A percentile compares a stretch with the other conserved stretches of the same genome.
phyloP scores from a whole-genome alignment of 2,888 invertebrate genomes.

The Phasia obesa region DNA sequence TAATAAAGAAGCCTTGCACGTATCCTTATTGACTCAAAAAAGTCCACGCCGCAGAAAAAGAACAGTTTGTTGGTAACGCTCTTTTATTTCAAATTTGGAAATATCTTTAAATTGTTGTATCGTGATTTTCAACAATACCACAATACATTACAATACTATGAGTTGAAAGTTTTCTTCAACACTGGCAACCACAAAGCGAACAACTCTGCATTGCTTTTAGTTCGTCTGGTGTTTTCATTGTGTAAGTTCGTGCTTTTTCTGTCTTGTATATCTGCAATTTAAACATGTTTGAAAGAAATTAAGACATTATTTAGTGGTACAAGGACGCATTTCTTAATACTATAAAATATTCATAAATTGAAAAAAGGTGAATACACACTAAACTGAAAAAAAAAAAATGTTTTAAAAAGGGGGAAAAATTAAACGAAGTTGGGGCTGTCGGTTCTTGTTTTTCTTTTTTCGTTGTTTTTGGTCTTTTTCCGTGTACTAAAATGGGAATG shows the following conservation, averaged over 20 bases:
- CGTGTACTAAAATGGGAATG: conserved; percentile 19
- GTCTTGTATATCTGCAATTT: background rate
- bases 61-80: too few relatives aligned
- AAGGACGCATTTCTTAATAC: background rate
- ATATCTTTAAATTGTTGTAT: too few relatives aligned
- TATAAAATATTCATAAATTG: background rate
- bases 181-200: conserved; percentile 27
- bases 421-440: conserved; percentile 56
- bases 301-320: conserved; percentile 30
- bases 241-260: conserved; percentile 10
- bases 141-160: too few relatives aligned
- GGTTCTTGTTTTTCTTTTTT: conserved; percentile 46
- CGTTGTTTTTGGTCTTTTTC: conserved; percentile 9
- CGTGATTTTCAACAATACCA: too few relatives aligned
- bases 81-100: too few relatives aligned
- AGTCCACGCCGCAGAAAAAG: too few relatives aligned
- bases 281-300: background rate
- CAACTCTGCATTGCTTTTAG: conserved; percentile 40
- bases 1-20: too few relatives aligned
- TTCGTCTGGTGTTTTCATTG: conserved; percentile 59
- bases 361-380: background rate
- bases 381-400: background rate
- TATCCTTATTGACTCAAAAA: too few relatives aligned
- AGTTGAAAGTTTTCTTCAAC: too few relatives aligned
- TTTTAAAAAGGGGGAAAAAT: conserved; percentile 32